Percentiles rank a stretch among this genome's conserved stretches.
Conservation (phyloP, 2,113 vertebrate species). For the Alectura lathami region DNA sequence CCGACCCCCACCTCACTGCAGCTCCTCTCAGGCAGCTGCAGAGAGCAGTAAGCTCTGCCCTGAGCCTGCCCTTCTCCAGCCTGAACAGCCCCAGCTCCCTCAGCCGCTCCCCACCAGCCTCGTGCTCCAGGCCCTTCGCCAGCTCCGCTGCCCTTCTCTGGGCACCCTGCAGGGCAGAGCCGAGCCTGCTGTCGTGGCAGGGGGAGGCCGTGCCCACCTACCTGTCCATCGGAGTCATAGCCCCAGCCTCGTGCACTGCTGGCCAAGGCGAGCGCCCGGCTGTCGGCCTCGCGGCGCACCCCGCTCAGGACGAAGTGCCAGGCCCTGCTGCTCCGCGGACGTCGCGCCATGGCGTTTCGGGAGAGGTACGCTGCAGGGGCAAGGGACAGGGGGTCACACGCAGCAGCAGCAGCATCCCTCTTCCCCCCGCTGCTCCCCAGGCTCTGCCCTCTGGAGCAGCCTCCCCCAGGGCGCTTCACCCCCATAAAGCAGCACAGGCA, state of each 20-base stretch:
- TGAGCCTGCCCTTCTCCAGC: no score
- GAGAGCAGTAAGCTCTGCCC: no score
- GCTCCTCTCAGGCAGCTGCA: no score
- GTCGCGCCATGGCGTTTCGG: constrained; percentile 83
- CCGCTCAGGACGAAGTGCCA: constrained; percentile 92
- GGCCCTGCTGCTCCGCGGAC: constrained; percentile 87
- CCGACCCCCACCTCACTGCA: no score
- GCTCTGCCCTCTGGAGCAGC: neutral
- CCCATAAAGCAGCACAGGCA: accelerated
- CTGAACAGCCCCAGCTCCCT: no score
- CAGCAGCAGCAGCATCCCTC: accelerated
- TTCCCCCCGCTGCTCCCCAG: accelerated
- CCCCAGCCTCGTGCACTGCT: constrained; percentile 73
- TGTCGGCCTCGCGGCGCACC: constrained; percentile 84
- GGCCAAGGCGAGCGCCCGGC: constrained; percentile 71
- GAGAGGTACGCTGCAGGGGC: constrained; percentile 1
- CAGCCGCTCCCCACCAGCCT: no score
- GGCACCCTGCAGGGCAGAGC: no score
- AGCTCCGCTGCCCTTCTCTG: no score
- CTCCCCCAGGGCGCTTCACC: no score
- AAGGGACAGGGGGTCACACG: neutral
- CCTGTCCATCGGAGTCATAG: constrained; percentile 88
- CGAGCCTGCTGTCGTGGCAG: accelerated
- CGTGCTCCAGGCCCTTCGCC: neutral
- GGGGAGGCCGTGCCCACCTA: constrained; percentile 70